Evolutionary conservation across 1,140 invertebrate genomes (phyloP), one percentile per base, ranked within the genome.

Genomic region (Ceratosolen solmsi): DNA sequence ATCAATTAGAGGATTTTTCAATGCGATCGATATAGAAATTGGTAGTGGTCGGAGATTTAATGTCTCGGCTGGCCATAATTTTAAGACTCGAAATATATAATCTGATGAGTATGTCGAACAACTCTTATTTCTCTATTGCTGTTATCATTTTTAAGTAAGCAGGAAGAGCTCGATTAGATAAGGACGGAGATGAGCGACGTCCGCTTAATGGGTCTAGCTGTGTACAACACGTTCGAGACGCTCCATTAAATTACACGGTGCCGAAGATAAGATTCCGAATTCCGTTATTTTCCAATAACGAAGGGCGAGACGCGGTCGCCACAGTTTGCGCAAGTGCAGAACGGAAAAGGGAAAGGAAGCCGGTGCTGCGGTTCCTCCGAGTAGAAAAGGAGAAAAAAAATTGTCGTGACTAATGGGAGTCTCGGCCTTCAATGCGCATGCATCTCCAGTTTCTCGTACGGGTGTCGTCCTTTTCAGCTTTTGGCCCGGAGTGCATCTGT

Each of bases 361-460:
- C 63, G 76, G 27, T 15, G 9, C 54, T 68, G 41, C 60, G 63
- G 27, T 30, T 38, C 38, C 46, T 68, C 41, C 63, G 33, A 22
- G 58, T 8, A 51, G 15, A 25, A 46, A 30, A 46, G 27, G 25
- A n/a, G n/a, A n/a, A n/a, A 46, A 80, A 72, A 74, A 74, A 80
- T 80, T 68, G 36, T 25, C 41, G 54, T 80, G 71, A 80, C 79
- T 74, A 80, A 80, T 72, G 63, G 33, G 71, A 68, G 8, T 7
- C 33, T 46, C 41, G 41, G 41, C 41, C 41, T 46, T 5, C 41
- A 11, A 2, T 65, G 46, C 63, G 30, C 76, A 68, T 54, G 63
- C 63, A 65, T 68, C 79, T 80, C 71, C 79, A 27, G 54, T 80
- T 80, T 74, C 71, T 60, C 73, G 20, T 56, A 8, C 58, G n/a